phyloP scores from a whole-genome alignment of 2,888 invertebrate genomes.

The Leucoptera coffeella region DNA sequence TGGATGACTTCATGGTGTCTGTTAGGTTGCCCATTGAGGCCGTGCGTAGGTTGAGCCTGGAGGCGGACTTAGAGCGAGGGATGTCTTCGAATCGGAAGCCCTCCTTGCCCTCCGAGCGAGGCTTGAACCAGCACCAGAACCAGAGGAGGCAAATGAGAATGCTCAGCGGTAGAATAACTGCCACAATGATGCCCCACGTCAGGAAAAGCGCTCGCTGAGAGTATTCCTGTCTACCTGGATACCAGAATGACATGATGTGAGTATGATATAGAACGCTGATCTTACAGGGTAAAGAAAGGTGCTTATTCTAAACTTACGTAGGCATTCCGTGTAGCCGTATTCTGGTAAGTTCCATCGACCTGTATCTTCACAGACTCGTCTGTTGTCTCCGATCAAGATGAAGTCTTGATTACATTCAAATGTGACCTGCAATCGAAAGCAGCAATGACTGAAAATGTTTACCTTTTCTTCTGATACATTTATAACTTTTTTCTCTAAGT shows the following conservation, averaged over 20 bases:
- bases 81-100: constrained; percentile 49
- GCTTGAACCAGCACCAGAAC: constrained; percentile 58
- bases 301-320: constrained; percentile 80
- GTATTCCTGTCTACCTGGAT: constrained; percentile 59
- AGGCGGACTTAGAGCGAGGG: constrained; percentile 55
- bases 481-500: too few relatives aligned
- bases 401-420: constrained; percentile 90
- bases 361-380: constrained; percentile 70
- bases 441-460: too few relatives aligned
- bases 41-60: constrained; percentile 50
- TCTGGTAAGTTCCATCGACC: constrained; percentile 82
- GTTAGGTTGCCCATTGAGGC: constrained; percentile 48
- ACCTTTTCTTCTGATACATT: too few relatives aligned
- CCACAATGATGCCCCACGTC: constrained; percentile 67
- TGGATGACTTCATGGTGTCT: constrained; percentile 40
- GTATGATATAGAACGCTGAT: too few relatives aligned
- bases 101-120: constrained; percentile 49
- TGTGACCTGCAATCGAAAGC: constrained; percentile 54
- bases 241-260: constrained; percentile 13
- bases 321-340: constrained; percentile 82
- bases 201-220: constrained; percentile 68
- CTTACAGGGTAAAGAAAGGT: too few relatives aligned
- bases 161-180: constrained; percentile 62
- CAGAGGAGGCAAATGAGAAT: constrained; percentile 57
- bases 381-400: constrained; percentile 76